A percentile compares a stretch with the other conserved stretches of the same genome.
Evolutionary conservation across 2,888 invertebrate species (phyloP).

Genomic region (Caenorhabditis plicata): DNA sequence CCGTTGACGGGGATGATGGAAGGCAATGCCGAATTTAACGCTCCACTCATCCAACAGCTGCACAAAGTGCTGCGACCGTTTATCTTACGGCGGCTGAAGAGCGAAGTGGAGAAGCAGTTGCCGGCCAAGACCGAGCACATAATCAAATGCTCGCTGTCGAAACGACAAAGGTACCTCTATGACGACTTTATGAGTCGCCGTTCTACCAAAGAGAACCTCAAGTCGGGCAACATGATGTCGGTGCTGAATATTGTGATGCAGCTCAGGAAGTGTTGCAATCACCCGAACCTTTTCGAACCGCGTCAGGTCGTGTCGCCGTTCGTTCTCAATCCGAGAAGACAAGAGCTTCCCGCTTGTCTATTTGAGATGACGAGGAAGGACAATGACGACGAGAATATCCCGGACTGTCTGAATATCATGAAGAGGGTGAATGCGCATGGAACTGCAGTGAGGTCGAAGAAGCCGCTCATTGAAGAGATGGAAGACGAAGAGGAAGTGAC

Average conservation of each 20-base stretch:
- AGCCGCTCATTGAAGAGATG: conserved; percentile 41
- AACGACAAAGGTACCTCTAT: conserved; percentile 92
- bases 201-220: conserved; percentile 90
- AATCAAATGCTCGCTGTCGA: conserved; percentile 87
- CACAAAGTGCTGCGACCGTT: conserved; percentile 88
- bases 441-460: conserved; percentile 8
- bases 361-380: conserved; percentile 32
- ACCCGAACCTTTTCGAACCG: conserved; percentile 95
- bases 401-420: conserved; percentile 27
- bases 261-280: conserved; percentile 87
- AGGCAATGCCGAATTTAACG: conserved; percentile 86
- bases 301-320: conserved; percentile 92
- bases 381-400: conserved; percentile 12
- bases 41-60: conserved; percentile 81
- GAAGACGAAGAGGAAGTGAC: conserved; percentile 6
- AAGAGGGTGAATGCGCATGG: conserved; percentile 23
- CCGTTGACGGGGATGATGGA: conserved; percentile 95
- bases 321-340: conserved; percentile 53
- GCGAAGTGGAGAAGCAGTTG: conserved; percentile 94
- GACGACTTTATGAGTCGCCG: conserved; percentile 98
- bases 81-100: conserved; percentile 84
- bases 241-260: conserved; percentile 97
- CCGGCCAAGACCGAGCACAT: conserved; percentile 95
- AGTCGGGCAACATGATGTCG: conserved; percentile 87
- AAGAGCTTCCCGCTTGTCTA: conserved; percentile 32